These are phyloP conservation scores for Panagrolaimus sp. DNA, from an alignment of 1,140 invertebrate species.

Conservation along the genomic window DNA sequence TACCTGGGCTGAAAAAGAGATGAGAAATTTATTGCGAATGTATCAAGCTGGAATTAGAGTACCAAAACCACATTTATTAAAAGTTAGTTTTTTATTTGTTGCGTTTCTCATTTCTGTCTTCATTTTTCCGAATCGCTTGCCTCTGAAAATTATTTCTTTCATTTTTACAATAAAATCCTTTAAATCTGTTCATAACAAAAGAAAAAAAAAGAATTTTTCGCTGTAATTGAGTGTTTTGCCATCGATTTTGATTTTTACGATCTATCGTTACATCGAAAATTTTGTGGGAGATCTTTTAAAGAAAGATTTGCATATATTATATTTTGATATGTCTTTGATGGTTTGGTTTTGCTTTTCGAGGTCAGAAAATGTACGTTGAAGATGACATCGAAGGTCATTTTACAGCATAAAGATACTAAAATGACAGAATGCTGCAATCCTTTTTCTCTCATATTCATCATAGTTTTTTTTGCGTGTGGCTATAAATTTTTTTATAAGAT, in stretches of 20 bases:
- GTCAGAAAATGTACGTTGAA: too few relatives aligned
- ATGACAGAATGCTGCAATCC: too few relatives aligned
- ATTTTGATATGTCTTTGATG: too few relatives aligned
- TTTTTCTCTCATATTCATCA: too few relatives aligned
- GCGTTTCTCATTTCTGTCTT: too few relatives aligned
- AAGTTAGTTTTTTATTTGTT: slow-evolving; percentile 32
- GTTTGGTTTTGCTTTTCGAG: too few relatives aligned
- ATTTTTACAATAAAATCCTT: neutral
- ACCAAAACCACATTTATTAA: slow-evolving; percentile 50
- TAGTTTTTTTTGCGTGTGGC: neutral
- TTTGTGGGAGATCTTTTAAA: too few relatives aligned
- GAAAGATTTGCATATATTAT: too few relatives aligned
- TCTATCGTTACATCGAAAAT: neutral
- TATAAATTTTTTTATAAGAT: neutral
- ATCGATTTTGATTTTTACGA: neutral
- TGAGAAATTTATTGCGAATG: slow-evolving; percentile 74
- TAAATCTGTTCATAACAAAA: too few relatives aligned
- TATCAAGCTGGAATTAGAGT: slow-evolving; percentile 59
- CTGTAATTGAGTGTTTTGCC: neutral
- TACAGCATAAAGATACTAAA: too few relatives aligned
- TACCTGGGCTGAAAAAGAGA: slow-evolving; percentile 97
- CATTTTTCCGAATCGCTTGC: neutral
- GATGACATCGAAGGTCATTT: too few relatives aligned
- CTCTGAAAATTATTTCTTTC: neutral
- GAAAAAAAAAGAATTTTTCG: neutral